These are phyloP conservation scores for Phymastichus coffea DNA, from an alignment of 1,140 invertebrate genomes.

Conservation along the genomic window DNA sequence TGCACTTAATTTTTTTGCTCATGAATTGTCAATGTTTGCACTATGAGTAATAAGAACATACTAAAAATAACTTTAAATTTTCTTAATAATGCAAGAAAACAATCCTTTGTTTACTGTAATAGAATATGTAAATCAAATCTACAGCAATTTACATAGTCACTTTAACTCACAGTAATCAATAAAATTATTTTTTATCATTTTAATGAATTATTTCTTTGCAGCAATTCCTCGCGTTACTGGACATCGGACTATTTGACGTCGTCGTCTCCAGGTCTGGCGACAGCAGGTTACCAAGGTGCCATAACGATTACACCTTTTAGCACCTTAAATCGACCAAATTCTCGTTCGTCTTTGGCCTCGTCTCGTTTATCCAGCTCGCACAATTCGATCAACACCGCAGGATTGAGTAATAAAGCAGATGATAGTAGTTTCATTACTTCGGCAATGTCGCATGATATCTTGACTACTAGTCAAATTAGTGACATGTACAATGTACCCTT, in stretches of 20 bases:
- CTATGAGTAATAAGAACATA: background rate
- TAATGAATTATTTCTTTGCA: too few relatives aligned
- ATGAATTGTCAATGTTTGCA: too few relatives aligned
- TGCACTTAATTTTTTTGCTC: too few relatives aligned
- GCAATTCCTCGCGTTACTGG: too few relatives aligned
- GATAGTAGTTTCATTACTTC: constrained; percentile 84
- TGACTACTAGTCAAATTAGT: constrained; percentile 58
- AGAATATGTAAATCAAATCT: too few relatives aligned
- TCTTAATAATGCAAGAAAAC: too few relatives aligned
- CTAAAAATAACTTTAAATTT: background rate
- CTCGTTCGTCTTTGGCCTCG: constrained; percentile 69
- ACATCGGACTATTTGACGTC: constrained; percentile 63
- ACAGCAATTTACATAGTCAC: too few relatives aligned
- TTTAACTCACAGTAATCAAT: too few relatives aligned
- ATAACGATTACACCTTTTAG: constrained; percentile 54
- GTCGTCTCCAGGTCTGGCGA: constrained; percentile 60
- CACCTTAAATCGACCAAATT: constrained; percentile 65
- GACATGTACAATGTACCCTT: constrained; percentile 85
- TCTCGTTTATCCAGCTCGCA: constrained; percentile 78
- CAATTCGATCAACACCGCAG: constrained; percentile 74
- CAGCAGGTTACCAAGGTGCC: constrained; percentile 34
- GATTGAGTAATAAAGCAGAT: constrained; percentile 68
- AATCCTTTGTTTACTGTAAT: too few relatives aligned
- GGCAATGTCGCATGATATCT: constrained; percentile 78
- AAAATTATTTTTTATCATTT: too few relatives aligned